Base-by-base conservation (phyloP, 2,888 invertebrate species). In the Synergus gifuensis region DNA sequence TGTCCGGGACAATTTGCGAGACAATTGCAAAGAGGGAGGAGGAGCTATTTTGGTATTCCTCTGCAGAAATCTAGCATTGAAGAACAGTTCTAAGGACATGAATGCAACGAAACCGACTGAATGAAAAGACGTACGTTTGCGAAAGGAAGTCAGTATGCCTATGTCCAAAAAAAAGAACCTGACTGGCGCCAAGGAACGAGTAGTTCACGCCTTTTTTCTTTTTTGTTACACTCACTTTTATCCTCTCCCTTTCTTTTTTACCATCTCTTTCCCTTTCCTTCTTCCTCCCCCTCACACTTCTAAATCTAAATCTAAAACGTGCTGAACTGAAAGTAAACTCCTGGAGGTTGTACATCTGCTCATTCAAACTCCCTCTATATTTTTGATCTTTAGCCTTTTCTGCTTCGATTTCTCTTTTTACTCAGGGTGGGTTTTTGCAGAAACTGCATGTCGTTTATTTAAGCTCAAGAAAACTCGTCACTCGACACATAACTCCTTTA, bases 141-240 rank as follows among this genome's bases (percentile, higher is more conserved):
- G n/a, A 73, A 73, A 73, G 73, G 73, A 73, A 73, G 73, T 73
- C 73, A 73, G 73, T 54, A 54, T 73, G 54, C 54, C 54, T 54
- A 73, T 42, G 36, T 49, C 36, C 54, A 73, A 73, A 54, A 73
- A 73, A n/a, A 73, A 73, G 54, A 76, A 76, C 77, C 58, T 77
- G 49, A 79, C 81, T 83, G 83, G 83, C 83, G 83, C 83, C 83
- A 81, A 64, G 78, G 79, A 78, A 76, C 80, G 79, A 79, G 81
- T 80, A 81, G 81, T 82, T 83, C 67, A 67, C 66, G 78, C 49
- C 63, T 69, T 73, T 36, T 54, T 60, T 60, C 76, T 67, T 81
- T 77, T 67, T 78, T 73, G 42, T 66, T 64, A 54, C 46, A 36
- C 46, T 78, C 67, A 58, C 79, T 73, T 78, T 78, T 78, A 54